Evolutionary conservation across 1,140 invertebrate species (phyloP).

Genomic region (Lasioglossum albipes): DNA sequence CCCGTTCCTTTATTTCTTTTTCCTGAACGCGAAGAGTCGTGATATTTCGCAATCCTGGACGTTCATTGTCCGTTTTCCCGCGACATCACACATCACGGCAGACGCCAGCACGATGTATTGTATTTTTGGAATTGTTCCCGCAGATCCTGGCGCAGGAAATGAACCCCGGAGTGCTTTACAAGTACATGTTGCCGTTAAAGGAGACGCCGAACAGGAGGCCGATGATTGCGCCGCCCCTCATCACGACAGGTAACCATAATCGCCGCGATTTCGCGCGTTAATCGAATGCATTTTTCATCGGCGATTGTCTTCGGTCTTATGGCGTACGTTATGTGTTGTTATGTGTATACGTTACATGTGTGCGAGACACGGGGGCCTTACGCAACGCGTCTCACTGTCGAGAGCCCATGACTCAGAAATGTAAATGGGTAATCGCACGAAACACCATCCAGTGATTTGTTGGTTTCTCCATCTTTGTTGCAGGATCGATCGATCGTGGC

Average conservation of each 20-base stretch:
- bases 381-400: background rate
- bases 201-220: slow-evolving; percentile 62
- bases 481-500: slow-evolving; percentile 66
- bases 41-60: background rate
- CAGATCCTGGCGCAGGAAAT: slow-evolving; percentile 89
- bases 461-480: slow-evolving; percentile 21
- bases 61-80: slow-evolving; percentile 4
- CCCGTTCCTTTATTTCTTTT: background rate
- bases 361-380: background rate
- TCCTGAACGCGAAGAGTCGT: background rate
- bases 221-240: slow-evolving; percentile 67
- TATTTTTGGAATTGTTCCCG: slow-evolving; percentile 22
- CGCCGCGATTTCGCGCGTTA: background rate
- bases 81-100: background rate
- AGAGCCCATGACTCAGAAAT: slow-evolving; percentile 9
- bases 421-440: slow-evolving; percentile 11
- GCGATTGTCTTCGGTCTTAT: background rate
- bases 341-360: no score
- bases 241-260: slow-evolving; percentile 65
- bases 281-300: slow-evolving; percentile 11
- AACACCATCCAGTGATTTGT: background rate
- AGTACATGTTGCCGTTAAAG: slow-evolving; percentile 84
- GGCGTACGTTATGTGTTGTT: background rate
- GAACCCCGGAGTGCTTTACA: slow-evolving; percentile 93
- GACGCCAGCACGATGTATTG: background rate